phyloP scores from a whole-genome alignment of 2,113 vertebrate species.

The Malurus melanocephalus region DNA sequence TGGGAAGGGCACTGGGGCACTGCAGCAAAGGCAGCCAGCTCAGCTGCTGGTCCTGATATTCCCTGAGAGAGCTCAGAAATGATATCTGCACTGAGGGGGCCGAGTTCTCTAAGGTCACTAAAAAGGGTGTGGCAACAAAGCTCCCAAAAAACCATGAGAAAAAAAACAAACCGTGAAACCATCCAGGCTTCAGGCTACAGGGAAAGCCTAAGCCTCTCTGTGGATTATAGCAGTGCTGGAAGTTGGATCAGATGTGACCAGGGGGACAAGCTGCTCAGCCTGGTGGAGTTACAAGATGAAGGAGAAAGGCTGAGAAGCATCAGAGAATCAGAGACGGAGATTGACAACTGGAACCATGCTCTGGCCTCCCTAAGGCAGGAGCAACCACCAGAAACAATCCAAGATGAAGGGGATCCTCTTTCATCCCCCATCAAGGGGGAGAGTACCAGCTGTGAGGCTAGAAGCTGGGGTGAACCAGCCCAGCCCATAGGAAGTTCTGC shows the following conservation, averaged over 20 bases:
- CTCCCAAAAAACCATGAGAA: background rate
- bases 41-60: background rate
- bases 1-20: background rate
- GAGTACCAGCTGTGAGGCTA: background rate
- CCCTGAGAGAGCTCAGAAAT: background rate
- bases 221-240: background rate
- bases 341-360: background rate
- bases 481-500: background rate
- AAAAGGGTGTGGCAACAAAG: background rate
- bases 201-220: background rate
- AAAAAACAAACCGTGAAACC: background rate
- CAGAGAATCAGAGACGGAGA: background rate
- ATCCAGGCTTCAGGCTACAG: background rate
- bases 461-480: background rate
- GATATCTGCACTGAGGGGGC: background rate
- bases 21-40: background rate
- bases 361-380: background rate
- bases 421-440: background rate
- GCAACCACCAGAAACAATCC: background rate
- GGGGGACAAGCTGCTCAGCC: background rate
- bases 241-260: background rate
- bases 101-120: fast-evolving
- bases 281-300: background rate
- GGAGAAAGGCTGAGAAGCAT: background rate
- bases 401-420: background rate